A percentile compares a stretch with the other conserved stretches of the same genome.
phyloP scores from a whole-genome alignment of 2,888 invertebrate species.

The Ptychoptera contaminata region DNA sequence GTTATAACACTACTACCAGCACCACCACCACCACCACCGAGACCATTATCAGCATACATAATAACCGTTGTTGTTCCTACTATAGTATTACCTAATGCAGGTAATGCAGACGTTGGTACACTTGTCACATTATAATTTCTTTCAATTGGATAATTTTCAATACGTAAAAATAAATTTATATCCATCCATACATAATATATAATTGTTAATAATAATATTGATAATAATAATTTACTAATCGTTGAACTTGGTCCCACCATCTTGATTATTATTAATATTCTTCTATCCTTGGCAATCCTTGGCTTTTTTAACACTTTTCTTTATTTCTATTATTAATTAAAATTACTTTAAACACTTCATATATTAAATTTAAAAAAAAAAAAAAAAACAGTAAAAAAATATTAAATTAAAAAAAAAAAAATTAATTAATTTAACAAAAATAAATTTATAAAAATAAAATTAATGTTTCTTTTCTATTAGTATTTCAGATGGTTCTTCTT shows the following conservation, averaged over 20 bases:
- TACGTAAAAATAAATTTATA: conserved; percentile 49
- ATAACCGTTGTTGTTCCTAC: not conserved
- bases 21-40: too few relatives aligned
- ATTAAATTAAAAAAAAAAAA: too few relatives aligned
- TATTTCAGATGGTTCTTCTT: too few relatives aligned
- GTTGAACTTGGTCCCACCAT: conserved; percentile 62
- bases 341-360: too few relatives aligned
- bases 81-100: conserved; percentile 2
- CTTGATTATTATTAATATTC: conserved; percentile 13
- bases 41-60: not conserved
- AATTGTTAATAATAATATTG: conserved; percentile 38
- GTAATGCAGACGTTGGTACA: conserved; percentile 3
- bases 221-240: conserved; percentile 50
- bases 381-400: not conserved
- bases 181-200: conserved; percentile 59
- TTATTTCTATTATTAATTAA: too few relatives aligned
- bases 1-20: not conserved
- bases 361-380: too few relatives aligned
- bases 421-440: too few relatives aligned
- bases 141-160: conserved; percentile 50
- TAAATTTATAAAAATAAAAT: too few relatives aligned
- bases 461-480: too few relatives aligned
- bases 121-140: conserved; percentile 27
- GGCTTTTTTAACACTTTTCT: too few relatives aligned
- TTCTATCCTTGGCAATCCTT: too few relatives aligned